Conservation (phyloP, 2,113 vertebrate genomes). For the Semnornis frantzii region DNA sequence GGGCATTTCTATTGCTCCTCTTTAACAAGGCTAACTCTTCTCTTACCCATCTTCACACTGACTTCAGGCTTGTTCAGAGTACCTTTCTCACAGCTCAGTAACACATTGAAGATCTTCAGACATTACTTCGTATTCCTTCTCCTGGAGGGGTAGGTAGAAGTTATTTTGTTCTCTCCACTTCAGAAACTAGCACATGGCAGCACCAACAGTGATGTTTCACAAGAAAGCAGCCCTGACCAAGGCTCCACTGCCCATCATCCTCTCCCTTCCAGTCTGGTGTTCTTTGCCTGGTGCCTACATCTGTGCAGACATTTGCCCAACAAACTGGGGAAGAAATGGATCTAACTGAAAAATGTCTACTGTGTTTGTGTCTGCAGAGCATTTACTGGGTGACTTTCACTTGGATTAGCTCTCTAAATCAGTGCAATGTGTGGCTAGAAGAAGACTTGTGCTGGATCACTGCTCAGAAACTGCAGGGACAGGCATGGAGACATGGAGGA, state of each 20-base stretch:
- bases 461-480: neutral
- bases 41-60: neutral
- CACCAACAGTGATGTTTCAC: neutral
- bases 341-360: neutral
- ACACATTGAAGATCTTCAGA: neutral
- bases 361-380: rapidly evolving
- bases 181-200: neutral
- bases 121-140: neutral
- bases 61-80: neutral
- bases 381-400: neutral
- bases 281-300: neutral
- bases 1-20: neutral
- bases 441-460: neutral
- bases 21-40: neutral
- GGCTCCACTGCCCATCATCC: neutral
- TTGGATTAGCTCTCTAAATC: neutral
- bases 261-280: neutral
- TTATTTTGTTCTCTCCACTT: neutral
- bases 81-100: neutral
- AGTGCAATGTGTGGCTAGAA: neutral
- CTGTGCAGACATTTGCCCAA: neutral
- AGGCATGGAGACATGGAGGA: neutral
- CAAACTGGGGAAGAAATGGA: neutral
- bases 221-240: neutral
- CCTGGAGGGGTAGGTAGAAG: neutral